Conservation (phyloP, 2,888 invertebrate species). For the Trichogramma evanescens region DNA sequence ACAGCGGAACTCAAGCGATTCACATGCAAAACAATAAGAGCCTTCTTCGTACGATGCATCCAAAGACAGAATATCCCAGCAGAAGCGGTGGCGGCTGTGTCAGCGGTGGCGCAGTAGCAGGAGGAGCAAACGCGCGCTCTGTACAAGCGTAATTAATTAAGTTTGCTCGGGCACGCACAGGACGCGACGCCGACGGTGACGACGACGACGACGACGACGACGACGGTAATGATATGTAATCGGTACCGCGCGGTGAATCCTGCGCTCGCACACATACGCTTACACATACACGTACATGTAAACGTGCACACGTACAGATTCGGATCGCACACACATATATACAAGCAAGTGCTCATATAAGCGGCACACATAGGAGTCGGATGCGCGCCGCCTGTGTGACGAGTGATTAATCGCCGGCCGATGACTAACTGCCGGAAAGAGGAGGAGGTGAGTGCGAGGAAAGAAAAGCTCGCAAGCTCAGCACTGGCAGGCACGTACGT, state of each 20-base stretch:
- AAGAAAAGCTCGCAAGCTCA: constrained; percentile 24
- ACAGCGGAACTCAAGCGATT: no score
- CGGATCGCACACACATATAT: no score
- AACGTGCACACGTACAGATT: no score
- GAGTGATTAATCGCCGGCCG: constrained; percentile 41
- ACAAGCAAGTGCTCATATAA: constrained; percentile 26
- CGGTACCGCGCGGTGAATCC: constrained; percentile 17
- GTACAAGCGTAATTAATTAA: constrained; percentile 37
- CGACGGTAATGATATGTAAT: constrained; percentile 41
- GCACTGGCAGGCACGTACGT: not conserved
- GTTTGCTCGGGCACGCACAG: constrained; percentile 11
- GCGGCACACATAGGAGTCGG: constrained; percentile 11
- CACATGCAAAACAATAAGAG: no score
- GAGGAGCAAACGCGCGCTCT: not conserved
- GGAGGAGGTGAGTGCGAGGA: constrained; percentile 30
- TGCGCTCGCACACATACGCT: constrained; percentile 24
- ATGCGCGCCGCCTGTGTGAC: constrained; percentile 27
- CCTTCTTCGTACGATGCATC: no score
- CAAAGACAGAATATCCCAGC: no score
- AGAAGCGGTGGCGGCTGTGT: not conserved
- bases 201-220: constrained; percentile 16
- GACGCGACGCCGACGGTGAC: no score
- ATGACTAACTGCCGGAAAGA: constrained; percentile 42
- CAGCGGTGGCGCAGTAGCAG: not conserved
- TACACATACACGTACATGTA: constrained; percentile 10